phyloP scores from a whole-genome alignment of 2,797 vertebrate genomes.

The Pangasius sanitwongsei region DNA sequence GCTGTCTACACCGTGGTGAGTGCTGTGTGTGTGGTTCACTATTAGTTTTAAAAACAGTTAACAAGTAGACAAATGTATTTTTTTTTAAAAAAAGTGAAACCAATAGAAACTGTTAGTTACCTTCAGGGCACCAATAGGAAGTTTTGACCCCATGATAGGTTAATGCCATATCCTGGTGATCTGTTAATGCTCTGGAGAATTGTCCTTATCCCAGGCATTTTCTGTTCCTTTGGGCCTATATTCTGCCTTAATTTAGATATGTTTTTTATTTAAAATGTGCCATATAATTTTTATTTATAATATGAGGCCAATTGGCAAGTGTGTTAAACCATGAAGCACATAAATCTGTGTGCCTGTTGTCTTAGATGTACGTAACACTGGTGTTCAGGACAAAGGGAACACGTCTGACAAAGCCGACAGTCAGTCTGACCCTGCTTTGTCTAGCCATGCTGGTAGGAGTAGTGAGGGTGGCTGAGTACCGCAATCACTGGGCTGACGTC shows the following conservation, averaged over 20 bases:
- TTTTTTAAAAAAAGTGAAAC: neutral
- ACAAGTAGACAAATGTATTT: neutral
- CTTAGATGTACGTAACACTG: slow-evolving; percentile 90
- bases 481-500: slow-evolving; percentile 91
- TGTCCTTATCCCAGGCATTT: neutral
- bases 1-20: slow-evolving; percentile 87
- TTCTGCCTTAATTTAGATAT: neutral
- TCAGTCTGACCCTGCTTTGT: slow-evolving; percentile 85
- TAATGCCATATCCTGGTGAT: neutral
- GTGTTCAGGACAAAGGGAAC: slow-evolving; percentile 88
- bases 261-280: neutral
- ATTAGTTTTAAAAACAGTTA: neutral
- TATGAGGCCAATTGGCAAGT: neutral
- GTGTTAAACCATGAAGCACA: neutral
- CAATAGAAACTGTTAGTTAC: neutral
- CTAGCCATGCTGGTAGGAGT: slow-evolving; percentile 89
- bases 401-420: slow-evolving; percentile 87
- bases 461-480: slow-evolving; percentile 87
- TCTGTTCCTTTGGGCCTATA: neutral
- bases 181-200: neutral
- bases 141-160: neutral
- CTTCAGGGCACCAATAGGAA: neutral
- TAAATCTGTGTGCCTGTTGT: slow-evolving; percentile 45
- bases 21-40: slow-evolving; percentile 4
- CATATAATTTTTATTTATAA: neutral